phyloP scores from a whole-genome alignment of 2,113 vertebrate species.

The Dasyprocta punctata region DNA sequence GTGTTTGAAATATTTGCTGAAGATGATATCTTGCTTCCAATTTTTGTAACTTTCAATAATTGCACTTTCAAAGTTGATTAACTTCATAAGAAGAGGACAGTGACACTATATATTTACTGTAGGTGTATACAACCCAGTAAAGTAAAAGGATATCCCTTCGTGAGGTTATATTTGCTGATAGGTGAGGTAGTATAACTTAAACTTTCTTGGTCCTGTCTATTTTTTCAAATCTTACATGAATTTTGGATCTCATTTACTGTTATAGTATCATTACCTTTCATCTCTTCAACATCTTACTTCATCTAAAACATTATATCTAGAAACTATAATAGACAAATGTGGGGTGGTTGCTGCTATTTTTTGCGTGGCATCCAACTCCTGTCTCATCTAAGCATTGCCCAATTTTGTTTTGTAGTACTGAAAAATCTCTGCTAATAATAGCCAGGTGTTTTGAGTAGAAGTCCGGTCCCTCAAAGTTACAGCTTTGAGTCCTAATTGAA shows the following conservation, averaged over 20 bases:
- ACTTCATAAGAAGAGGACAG: background rate
- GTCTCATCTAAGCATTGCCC: background rate
- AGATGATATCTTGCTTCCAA: background rate
- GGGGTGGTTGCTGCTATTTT: background rate
- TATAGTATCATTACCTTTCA: background rate
- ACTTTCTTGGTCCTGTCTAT: background rate
- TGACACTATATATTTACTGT: background rate
- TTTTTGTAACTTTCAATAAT: constrained; percentile 34
- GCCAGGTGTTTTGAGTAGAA: background rate
- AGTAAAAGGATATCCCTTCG: background rate
- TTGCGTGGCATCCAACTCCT: background rate
- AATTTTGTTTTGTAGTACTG: background rate
- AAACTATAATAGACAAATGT: too few relatives aligned
- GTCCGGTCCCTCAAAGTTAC: background rate
- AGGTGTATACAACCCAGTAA: background rate
- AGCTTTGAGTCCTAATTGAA: background rate
- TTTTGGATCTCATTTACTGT: background rate
- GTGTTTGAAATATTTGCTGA: background rate
- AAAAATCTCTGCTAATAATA: background rate
- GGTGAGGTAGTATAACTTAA: background rate
- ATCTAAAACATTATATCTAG: background rate
- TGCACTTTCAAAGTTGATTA: background rate
- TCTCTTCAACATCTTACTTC: background rate
- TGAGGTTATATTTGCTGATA: background rate
- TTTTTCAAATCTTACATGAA: background rate